Percentiles rank a stretch among this genome's conserved stretches.
Conservation (phyloP, 2,113 vertebrate genomes). For the Peromyscus maniculatus region DNA sequence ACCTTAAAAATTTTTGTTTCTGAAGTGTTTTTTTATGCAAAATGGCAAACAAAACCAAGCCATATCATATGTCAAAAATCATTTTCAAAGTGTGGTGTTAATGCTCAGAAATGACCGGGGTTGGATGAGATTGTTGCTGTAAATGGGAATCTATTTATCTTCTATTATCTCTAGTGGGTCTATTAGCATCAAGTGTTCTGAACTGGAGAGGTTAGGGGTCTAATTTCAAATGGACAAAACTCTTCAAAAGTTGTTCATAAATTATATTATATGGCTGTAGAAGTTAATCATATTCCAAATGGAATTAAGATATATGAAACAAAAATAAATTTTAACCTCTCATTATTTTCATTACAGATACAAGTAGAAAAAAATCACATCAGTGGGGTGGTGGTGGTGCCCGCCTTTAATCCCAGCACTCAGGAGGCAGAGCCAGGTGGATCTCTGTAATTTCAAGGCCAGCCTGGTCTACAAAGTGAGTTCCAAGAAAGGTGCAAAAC, state of each 20-base stretch:
- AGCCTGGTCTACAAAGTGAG: no score
- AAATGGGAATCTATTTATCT: not conserved
- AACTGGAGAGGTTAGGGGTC: slow-evolving; percentile 45
- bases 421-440: no score
- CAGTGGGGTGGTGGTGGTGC: no score
- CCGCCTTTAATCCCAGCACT: no score
- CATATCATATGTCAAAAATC: slow-evolving; percentile 18
- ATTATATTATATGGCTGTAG: slow-evolving; percentile 24
- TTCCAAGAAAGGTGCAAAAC: no score
- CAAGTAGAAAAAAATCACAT: not conserved
- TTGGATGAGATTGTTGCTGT: not conserved
- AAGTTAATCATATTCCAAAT: slow-evolving; percentile 57
- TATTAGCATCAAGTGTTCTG: slow-evolving; percentile 65
- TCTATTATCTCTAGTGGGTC: slow-evolving; percentile 49
- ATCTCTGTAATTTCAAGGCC: no score
- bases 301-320: slow-evolving; percentile 51
- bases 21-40: slow-evolving; percentile 40
- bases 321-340: slow-evolving; percentile 11
- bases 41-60: slow-evolving; percentile 1
- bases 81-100: slow-evolving; percentile 56
- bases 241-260: slow-evolving; percentile 60
- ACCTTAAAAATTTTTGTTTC: not conserved
- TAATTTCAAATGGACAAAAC: slow-evolving; percentile 59
- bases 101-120: slow-evolving; percentile 30
- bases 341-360: slow-evolving; percentile 50